Conservation (phyloP, 92 coral and sea anemone genomes). For the Ricordea florida region DNA sequence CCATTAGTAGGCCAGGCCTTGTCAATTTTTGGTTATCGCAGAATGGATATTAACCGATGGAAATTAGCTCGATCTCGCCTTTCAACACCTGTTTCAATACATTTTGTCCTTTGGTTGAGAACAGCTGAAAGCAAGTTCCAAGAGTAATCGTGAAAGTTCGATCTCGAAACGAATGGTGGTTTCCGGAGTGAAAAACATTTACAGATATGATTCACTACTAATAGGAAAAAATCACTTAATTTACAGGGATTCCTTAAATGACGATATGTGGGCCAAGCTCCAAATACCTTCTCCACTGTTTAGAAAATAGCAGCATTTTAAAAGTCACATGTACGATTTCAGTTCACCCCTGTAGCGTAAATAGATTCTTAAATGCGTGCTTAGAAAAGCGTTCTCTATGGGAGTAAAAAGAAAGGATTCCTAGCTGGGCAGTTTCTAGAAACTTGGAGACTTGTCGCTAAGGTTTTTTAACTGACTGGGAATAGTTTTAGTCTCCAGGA, state of each 20-base stretch:
- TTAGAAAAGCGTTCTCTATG: no score
- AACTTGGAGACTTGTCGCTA: no score
- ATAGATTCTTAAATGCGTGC: not conserved
- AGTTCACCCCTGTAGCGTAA: slow-evolving; percentile 36
- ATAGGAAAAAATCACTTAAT: no score
- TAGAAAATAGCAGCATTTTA: slow-evolving; percentile 13
- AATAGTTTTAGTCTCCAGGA: no score
- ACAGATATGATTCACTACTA: no score
- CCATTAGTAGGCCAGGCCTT: slow-evolving; percentile 52
- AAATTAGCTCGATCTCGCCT: slow-evolving; percentile 39
- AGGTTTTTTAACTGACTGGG: no score
- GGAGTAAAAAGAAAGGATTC: slow-evolving; percentile 46
- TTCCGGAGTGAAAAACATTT: not conserved
- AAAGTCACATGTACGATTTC: slow-evolving; percentile 35
- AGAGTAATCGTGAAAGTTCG: slow-evolving; percentile 21
- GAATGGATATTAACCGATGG: slow-evolving; percentile 55
- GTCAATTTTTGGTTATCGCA: slow-evolving; percentile 64
- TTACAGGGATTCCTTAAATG: no score
- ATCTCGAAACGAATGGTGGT: slow-evolving; percentile 6
- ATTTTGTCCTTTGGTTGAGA: slow-evolving; percentile 34
- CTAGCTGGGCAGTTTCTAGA: no score
- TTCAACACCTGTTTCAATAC: slow-evolving; percentile 63
- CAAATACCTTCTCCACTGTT: slow-evolving; percentile 11
- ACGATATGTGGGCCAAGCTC: slow-evolving; percentile 2
- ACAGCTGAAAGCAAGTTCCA: slow-evolving; percentile 47